Evolutionary conservation across 2,797 vertebrate species (phyloP).

Genomic region (Hyperoplus immaculatus): DNA sequence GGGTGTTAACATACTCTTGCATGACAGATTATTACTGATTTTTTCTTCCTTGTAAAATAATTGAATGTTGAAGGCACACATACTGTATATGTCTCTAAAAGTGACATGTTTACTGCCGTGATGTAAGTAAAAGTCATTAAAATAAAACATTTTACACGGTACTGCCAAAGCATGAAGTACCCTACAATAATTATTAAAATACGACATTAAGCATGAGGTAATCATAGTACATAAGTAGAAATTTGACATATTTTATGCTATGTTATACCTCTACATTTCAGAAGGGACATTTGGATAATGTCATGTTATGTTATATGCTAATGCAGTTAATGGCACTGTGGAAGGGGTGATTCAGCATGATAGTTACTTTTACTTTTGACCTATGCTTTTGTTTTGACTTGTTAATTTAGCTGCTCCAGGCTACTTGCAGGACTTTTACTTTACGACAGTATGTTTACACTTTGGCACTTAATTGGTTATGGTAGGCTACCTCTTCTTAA

Average conservation of each 20-base stretch:
- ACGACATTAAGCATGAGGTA: too few species aligned
- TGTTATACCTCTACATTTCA: background rate
- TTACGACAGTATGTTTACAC: background rate
- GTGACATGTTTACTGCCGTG: background rate
- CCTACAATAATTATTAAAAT: background rate
- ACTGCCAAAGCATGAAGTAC: background rate
- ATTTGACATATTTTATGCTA: background rate
- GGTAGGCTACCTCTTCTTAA: background rate
- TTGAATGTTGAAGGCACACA: slow-evolving; percentile 3
- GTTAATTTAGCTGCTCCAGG: background rate
- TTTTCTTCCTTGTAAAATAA: background rate
- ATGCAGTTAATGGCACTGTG: background rate
- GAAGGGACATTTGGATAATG: background rate
- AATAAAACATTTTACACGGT: background rate
- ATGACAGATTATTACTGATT: background rate
- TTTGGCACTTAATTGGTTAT: background rate
- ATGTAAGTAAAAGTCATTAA: background rate
- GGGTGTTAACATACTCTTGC: background rate
- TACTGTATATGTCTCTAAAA: background rate
- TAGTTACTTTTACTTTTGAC: background rate
- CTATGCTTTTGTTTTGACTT: background rate
- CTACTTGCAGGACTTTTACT: background rate
- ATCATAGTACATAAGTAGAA: background rate
- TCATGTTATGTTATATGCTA: too few species aligned
- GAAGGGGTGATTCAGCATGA: background rate